Base-by-base conservation (phyloP, 2,797 vertebrate species). In the Tadarida brasiliensis region DNA sequence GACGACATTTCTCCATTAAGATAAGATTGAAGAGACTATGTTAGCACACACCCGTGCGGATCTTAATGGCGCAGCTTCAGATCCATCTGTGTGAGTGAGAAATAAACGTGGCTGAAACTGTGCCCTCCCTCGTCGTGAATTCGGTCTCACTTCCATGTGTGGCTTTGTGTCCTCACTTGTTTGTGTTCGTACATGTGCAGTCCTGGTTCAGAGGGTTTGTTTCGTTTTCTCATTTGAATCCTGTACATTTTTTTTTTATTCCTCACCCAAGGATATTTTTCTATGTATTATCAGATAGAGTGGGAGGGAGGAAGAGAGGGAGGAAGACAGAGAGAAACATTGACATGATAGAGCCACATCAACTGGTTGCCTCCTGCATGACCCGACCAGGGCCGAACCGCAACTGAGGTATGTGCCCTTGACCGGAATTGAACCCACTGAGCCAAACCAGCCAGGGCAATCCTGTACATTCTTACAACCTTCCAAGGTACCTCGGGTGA, bases 41-140 rank as follows among this genome's bases (percentile, higher is more conserved):
- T 78, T 51, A 56, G 33, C 35, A 16, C 24, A 16, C 16, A 16
- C 77, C 47, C 5, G 4, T 76, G 86, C 70, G 33, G 49, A 68
- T 90, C 57, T 61, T 77, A 65, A 30, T 76, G 74, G 59, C 22
- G 28, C 49, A 35, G 67, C 89, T 97, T 73, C 88, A 78, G 51
- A 90, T 39, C 47, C 35, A 2, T 28, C 56, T 57, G 11, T 51
- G 19, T 81, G 54, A 14, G 39, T 85, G n/a, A 77, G 71, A 97
- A 96, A 97, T 96, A 97, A 97, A 87, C 51, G n/a, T 73, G 61
- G 85, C 81, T 57, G n/a, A 87, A 95, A 90, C 26, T 30, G 14
- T 81, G 68, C 65, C 59, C 33, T 78, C 59, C 68, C 80, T 96
- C 73, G 68, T 93, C 2, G 11, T 74, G 84, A 70, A 59, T 88